Evolutionary conservation across 2,797 vertebrate species (phyloP), one percentile per base, ranked within the genome.

Genomic region (Lepilemur septentrionalis): DNA sequence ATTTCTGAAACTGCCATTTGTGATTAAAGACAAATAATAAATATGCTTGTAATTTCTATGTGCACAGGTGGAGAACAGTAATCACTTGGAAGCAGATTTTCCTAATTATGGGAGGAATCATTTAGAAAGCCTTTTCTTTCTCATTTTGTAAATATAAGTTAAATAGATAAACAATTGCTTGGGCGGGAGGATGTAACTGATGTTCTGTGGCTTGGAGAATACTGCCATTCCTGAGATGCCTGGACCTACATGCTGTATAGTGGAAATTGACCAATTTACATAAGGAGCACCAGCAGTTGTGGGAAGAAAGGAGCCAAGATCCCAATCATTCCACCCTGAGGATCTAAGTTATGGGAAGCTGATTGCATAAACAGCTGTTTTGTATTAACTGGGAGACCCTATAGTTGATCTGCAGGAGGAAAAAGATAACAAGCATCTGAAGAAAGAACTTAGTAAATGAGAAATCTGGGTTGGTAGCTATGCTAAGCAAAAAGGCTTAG

Each of bases 231-330:
- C n/a, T 4, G 2, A 59, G 35, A 63, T 41, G 17, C 38, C 41
- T 46, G 28, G 11, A 17, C 1, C 1, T 17, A 2, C 0, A 1
- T 25, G 12, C 38, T 43, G 0, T 30, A 30, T 28, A 22, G 13
- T 15, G 2, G 15, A 89, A 48, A 25, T 9, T 1, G 17, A 35
- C 10, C 28, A 0, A 5, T 69, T 94, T 35, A 23, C 67, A 59
- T 4, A 41, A 43, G 11, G 41, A 52, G 7, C 7, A 22, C 12
- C 11, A 4, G 2, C 18, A 8, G 32, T 46, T 87, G 61, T 0
- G 0, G 22, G 6, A 57, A 59, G 14, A 5, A 20, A 78, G 43
- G 25, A 2, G 30, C 18, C 22, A 12, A 15, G 30, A 75, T n/a
- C 2, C 18, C 20, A 15, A 4, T 38, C 7, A 5, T 67, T 32